Percentiles rank a stretch among this genome's conserved stretches.
These are phyloP conservation scores for Megaceryle maxima DNA, from an alignment of 2,113 vertebrate genomes.

Conservation along the genomic window DNA sequence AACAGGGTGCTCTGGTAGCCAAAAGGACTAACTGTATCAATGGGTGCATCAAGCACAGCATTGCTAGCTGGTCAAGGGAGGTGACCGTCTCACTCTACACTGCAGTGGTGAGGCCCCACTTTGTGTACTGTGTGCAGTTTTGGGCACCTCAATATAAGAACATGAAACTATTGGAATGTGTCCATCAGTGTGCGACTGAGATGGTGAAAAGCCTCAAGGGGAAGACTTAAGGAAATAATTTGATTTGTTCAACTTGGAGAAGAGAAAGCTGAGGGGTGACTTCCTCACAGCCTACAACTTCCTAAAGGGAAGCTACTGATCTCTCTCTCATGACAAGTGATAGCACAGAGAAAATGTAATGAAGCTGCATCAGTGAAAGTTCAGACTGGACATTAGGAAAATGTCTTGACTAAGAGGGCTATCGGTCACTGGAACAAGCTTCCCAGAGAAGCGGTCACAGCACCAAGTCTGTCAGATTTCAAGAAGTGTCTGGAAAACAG, in stretches of 20 bases:
- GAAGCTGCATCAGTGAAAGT: background rate
- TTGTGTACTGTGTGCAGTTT: rapidly evolving
- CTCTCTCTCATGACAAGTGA: background rate
- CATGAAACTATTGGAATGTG: background rate
- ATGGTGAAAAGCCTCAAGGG: background rate
- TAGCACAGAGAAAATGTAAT: background rate
- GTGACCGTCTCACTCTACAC: rapidly evolving
- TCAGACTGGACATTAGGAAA: background rate
- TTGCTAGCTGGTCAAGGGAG: rapidly evolving
- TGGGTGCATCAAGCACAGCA: background rate
- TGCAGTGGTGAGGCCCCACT: rapidly evolving
- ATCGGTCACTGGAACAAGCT: background rate
- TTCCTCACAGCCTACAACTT: background rate
- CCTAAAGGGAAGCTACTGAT: background rate
- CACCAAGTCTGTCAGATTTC: background rate
- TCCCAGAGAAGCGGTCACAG: no score
- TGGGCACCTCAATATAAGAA: background rate
- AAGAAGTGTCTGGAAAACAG: background rate
- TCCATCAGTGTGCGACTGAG: background rate
- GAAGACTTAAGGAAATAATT: background rate
- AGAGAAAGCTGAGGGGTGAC: background rate
- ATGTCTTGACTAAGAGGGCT: background rate
- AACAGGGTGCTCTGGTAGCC: background rate
- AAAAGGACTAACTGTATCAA: rapidly evolving
- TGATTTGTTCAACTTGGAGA: background rate